Percentiles rank a stretch among this genome's conserved stretches.
phyloP scores from a whole-genome alignment of 2,113 vertebrate genomes.

The Polyodon spathula region DNA sequence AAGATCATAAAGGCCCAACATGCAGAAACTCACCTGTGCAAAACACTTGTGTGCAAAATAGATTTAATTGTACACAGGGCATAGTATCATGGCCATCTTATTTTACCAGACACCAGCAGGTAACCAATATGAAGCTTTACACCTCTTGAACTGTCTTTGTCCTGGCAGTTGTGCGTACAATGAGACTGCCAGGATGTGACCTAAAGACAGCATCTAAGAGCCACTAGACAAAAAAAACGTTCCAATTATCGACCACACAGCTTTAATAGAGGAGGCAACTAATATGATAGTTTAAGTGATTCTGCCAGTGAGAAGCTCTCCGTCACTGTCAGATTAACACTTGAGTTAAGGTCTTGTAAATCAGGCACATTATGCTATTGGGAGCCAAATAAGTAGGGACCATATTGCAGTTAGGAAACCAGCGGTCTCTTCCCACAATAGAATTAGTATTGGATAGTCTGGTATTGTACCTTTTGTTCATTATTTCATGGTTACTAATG shows the following conservation, averaged over 20 bases:
- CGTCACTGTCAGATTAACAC: slow-evolving; percentile 76
- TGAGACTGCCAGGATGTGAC: slow-evolving; percentile 72
- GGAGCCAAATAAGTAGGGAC: slow-evolving; percentile 61
- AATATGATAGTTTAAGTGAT: slow-evolving; percentile 71
- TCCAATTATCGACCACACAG: slow-evolving; percentile 82
- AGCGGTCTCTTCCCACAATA: slow-evolving; percentile 38
- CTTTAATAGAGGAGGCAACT: slow-evolving; percentile 68
- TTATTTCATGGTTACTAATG: neutral
- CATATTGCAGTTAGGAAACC: slow-evolving; percentile 53
- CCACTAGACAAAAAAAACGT: slow-evolving; percentile 83
- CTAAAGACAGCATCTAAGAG: slow-evolving; percentile 76
- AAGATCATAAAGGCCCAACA: slow-evolving; percentile 74
- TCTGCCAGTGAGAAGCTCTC: slow-evolving; percentile 62
- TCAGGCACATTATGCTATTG: slow-evolving; percentile 61
- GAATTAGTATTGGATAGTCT: slow-evolving; percentile 15
- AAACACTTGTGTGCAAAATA: slow-evolving; percentile 70
- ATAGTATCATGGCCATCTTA: slow-evolving; percentile 73
- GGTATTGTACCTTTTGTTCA: neutral
- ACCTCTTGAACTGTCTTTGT: slow-evolving; percentile 80
- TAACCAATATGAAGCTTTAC: slow-evolving; percentile 50
- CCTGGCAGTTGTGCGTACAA: slow-evolving; percentile 69
- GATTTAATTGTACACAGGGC: slow-evolving; percentile 77
- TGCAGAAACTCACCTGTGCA: slow-evolving; percentile 78
- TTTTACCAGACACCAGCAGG: slow-evolving; percentile 71
- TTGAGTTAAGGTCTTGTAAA: slow-evolving; percentile 75